Percentiles rank a stretch among this genome's conserved stretches.
Evolutionary conservation across 2,797 vertebrate species (phyloP).

Genomic region (Ctenopoma multispine): DNA sequence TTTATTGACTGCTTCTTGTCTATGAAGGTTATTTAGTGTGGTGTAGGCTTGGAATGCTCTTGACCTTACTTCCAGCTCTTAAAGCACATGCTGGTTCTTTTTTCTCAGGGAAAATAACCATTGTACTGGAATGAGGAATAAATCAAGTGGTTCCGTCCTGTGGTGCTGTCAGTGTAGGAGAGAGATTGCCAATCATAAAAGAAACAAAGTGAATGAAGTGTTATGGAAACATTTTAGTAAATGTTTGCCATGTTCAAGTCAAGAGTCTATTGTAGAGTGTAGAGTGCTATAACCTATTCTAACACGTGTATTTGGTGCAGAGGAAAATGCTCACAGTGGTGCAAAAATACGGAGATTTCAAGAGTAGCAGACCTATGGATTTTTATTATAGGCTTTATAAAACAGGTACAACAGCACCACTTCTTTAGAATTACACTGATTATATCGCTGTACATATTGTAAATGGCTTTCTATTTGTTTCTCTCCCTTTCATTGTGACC

Average conservation of each 20-base stretch:
- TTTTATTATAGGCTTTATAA: background rate
- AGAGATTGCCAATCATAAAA: constrained; percentile 23
- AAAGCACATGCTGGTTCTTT: constrained; percentile 53
- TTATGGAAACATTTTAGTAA: constrained; percentile 4
- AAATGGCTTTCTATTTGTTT: background rate
- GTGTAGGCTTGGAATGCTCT: constrained; percentile 65
- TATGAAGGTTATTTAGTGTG: constrained; percentile 75
- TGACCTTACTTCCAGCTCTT: constrained; percentile 58
- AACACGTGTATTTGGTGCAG: background rate
- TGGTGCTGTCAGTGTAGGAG: constrained; percentile 1
- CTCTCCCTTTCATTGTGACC: constrained; percentile 17
- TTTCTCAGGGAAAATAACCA: constrained; percentile 64
- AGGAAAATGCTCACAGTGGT: background rate
- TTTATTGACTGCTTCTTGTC: constrained; percentile 74
- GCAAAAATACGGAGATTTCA: background rate
- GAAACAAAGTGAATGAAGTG: constrained; percentile 4
- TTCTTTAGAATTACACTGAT: constrained; percentile 7
- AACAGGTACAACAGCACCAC: background rate
- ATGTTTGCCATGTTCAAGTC: background rate
- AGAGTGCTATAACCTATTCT: background rate
- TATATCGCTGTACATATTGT: background rate
- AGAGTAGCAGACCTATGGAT: background rate
- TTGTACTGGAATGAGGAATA: constrained; percentile 59
- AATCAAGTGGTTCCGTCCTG: constrained; percentile 57
- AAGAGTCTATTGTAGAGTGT: background rate